These are phyloP conservation scores for Caenorhabditis japonica DNA, from an alignment of 2,888 invertebrate genomes.

Conservation along the genomic window DNA sequence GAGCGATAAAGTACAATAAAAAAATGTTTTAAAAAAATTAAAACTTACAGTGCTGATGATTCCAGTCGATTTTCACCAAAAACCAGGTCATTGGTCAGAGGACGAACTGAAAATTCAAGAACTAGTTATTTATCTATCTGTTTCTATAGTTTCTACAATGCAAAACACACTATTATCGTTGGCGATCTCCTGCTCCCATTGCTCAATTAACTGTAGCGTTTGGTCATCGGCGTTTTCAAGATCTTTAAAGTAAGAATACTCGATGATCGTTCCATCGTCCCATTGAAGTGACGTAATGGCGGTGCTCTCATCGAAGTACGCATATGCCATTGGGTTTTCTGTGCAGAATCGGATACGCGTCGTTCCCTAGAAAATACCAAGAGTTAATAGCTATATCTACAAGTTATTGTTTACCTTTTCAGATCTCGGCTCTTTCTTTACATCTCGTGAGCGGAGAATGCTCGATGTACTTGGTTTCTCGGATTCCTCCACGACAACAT, in stretches of 20 bases:
- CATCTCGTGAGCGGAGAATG: slow-evolving; percentile 31
- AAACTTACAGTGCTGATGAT: slow-evolving; percentile 38
- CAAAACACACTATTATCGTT: slow-evolving; percentile 30
- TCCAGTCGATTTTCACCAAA: slow-evolving; percentile 38
- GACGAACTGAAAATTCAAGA: slow-evolving; percentile 23
- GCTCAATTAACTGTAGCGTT: slow-evolving; percentile 22
- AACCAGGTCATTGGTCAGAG: slow-evolving; percentile 26
- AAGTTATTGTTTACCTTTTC: slow-evolving; percentile 6
- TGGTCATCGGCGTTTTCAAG: slow-evolving; percentile 36
- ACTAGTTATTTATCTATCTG: too few species aligned
- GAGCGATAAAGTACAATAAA: too few species aligned
- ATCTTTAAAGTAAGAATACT: slow-evolving; percentile 53
- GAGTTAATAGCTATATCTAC: too few species aligned
- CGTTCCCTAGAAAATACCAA: slow-evolving; percentile 20
- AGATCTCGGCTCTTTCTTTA: slow-evolving; percentile 26
- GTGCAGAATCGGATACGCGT: slow-evolving; percentile 49
- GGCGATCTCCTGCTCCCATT: slow-evolving; percentile 49
- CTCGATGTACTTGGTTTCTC: slow-evolving; percentile 50
- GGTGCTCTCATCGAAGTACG: slow-evolving; percentile 49
- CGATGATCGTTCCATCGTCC: slow-evolving; percentile 51
- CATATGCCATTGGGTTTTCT: slow-evolving; percentile 48
- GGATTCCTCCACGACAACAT: slow-evolving; percentile 41
- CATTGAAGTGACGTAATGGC: slow-evolving; percentile 36
- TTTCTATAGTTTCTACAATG: not conserved
- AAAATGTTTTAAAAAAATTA: too few species aligned